Evolutionary conservation across 2,888 invertebrate genomes (phyloP), one percentile per base, ranked within the genome.

Genomic region (Marronus borbonicus): DNA sequence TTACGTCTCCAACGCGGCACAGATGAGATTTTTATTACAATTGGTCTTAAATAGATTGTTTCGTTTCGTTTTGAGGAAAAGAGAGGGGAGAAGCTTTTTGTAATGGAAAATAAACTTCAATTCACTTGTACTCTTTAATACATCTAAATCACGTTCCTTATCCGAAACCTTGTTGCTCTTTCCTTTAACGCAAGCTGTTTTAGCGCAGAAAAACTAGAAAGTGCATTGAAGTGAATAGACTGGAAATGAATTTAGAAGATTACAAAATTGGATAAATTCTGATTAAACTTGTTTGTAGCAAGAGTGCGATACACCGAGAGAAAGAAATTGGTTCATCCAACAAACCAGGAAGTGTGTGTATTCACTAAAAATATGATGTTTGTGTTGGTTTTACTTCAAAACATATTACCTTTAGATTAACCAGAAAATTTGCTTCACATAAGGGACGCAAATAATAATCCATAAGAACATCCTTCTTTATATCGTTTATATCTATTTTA

Each of bases 71-170:
- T 20, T 8, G 10, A 44, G 17, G 49, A 20, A 20, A 49, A 49
- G 1, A 20, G 49, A 20, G 0, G 10, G 17, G 10, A 1, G 36
- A 39, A 17, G n/a, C 58, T 72, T 39, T 72, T 72, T 60, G 39
- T 72, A 58, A 72, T 72, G 72, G 58, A 58, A 58, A 72, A 39
- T 72, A 72, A 72, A 58, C 55, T 55, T 70, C 58, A 39, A 17
- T 58, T 55, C 31, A 58, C n/a, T 70, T 31, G 69, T 28, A 69
- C 39, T 52, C 50, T 52, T 69, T 69, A 70, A 70, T 39, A 55
- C 70, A 55, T 70, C 70, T 70, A 70, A 70, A 70, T 70, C 55
- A 70, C 70, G 70, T 31, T 70, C 17, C 70, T 70, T 70, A 58
- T 70, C 70, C 17, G 58, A 55, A 55, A 70, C 70, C 58, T 58